Evolutionary conservation across 2,797 vertebrate species (phyloP).

Genomic region (Taenioides sp.): DNA sequence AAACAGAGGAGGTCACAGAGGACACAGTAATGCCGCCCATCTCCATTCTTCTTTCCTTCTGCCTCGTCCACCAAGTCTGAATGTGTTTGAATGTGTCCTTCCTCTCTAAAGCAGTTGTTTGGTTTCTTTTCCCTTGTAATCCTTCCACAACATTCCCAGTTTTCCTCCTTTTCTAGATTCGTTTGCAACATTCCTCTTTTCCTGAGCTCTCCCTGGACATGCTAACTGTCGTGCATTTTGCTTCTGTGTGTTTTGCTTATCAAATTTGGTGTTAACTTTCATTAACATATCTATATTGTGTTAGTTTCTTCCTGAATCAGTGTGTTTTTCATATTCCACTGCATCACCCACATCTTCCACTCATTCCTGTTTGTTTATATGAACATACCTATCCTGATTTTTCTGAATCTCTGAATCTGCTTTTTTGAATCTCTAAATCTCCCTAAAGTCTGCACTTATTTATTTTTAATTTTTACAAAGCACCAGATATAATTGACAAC

Average conservation of each 20-base stretch:
- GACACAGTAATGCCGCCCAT: slow-evolving; percentile 68
- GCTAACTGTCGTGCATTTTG: background rate
- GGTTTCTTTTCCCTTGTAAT: slow-evolving; percentile 20
- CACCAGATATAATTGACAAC: background rate
- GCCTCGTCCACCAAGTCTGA: slow-evolving; percentile 30
- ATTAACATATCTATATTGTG: too few species aligned
- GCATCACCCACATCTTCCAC: background rate
- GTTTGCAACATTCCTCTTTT: slow-evolving; percentile 20
- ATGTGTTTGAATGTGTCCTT: slow-evolving; percentile 30
- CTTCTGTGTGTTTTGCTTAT: background rate
- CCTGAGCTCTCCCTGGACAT: slow-evolving; percentile 15
- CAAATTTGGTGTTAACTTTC: background rate
- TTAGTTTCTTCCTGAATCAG: background rate
- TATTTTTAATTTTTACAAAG: background rate
- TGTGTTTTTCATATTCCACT: background rate
- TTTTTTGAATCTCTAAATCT: background rate
- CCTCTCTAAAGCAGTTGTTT: background rate
- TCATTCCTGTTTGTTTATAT: background rate
- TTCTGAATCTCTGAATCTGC: background rate
- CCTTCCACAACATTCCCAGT: slow-evolving; percentile 33
- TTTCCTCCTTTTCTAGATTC: slow-evolving; percentile 35
- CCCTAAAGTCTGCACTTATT: background rate
- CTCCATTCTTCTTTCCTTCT: slow-evolving; percentile 30
- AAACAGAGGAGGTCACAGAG: slow-evolving; percentile 51
- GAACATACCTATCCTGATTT: background rate